Evolutionary conservation across 2,113 vertebrate species (phyloP), one percentile per base, ranked within the genome.

Genomic region (Sylvietta virens): DNA sequence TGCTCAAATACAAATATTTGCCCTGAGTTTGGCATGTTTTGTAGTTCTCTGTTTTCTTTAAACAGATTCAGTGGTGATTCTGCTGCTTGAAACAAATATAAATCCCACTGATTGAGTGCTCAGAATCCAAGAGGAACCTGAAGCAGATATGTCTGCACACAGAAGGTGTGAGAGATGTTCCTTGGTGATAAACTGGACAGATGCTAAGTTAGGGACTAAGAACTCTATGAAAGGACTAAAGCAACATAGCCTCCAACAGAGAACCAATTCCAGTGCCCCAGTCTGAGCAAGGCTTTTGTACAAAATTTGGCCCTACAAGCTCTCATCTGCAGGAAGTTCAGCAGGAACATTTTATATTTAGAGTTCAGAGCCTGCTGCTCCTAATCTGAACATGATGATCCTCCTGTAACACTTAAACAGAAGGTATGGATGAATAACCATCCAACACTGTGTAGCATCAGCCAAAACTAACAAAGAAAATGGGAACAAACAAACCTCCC

Each of bases 201-300:
- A 57, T 2, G 0, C 17, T 30, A 18, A 15, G 18, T 54, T 28
- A 66, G 20, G 20, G 22, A 37, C 42, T 16, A 3, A 62, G 37
- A 14, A 16, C 6, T 40, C 62, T 26, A 14, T 15, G 26, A 28
- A 83, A 56, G 18, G 42, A 47, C 12, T 39, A 45, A 70, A 70
- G 58, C 12, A 80, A 10, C 11, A 13, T 0, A 1, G 40, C 6
- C 53, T 62, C 26, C 13, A 35, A 13, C 6, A 37, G 12, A 23
- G 16, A 62, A 28, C 0, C 0, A 70, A 54, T 31, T 33, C 51
- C 39, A 71, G 0, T 0, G 1, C 16, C 53, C 40, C 45, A 4
- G 5, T 22, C 10, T 27, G 15, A 57, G 58, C 40, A 37, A 53
- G 20, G 18, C 8, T 71, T 81, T 44, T 69, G 54, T 37, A 74